Percentiles rank a stretch among this genome's conserved stretches.
Evolutionary conservation across 2,888 invertebrate species (phyloP).

Genomic region (Amphipyra berbera): DNA sequence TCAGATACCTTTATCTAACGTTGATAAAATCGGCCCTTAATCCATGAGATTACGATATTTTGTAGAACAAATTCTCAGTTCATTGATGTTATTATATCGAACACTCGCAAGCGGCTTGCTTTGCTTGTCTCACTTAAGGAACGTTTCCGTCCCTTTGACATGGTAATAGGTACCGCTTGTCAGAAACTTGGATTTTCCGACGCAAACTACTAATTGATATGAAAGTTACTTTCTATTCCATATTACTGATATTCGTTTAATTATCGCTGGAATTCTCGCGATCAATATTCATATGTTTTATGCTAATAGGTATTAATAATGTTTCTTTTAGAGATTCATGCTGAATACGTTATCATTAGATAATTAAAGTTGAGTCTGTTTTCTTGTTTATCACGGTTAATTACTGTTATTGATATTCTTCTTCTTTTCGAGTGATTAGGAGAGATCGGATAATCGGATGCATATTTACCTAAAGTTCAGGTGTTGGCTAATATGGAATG

Average conservation of each 20-base stretch:
- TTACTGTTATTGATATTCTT: too few relatives aligned
- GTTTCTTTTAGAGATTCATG: too few relatives aligned
- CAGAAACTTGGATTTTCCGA: conserved; percentile 1
- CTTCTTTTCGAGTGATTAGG: too few relatives aligned
- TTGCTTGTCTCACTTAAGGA: not conserved
- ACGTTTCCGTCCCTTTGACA: not conserved
- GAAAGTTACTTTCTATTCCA: conserved; percentile 2
- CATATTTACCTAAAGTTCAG: too few relatives aligned
- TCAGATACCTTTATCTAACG: too few relatives aligned
- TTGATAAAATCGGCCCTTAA: too few relatives aligned
- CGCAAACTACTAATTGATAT: conserved; percentile 2
- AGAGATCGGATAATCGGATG: too few relatives aligned
- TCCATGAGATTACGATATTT: too few relatives aligned
- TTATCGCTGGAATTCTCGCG: not conserved
- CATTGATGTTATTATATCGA: not conserved
- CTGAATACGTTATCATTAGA: too few relatives aligned
- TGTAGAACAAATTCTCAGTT: not conserved
- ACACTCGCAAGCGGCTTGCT: not conserved
- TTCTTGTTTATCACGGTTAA: too few relatives aligned
- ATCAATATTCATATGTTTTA: conserved; percentile 18
- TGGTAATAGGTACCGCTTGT: not conserved
- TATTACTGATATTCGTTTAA: conserved; percentile 5
- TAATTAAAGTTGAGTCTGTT: too few relatives aligned
- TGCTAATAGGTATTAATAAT: not conserved
- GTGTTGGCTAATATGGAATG: too few relatives aligned